phyloP scores from a whole-genome alignment of 2,113 vertebrate genomes.

The Dromas ardeola region DNA sequence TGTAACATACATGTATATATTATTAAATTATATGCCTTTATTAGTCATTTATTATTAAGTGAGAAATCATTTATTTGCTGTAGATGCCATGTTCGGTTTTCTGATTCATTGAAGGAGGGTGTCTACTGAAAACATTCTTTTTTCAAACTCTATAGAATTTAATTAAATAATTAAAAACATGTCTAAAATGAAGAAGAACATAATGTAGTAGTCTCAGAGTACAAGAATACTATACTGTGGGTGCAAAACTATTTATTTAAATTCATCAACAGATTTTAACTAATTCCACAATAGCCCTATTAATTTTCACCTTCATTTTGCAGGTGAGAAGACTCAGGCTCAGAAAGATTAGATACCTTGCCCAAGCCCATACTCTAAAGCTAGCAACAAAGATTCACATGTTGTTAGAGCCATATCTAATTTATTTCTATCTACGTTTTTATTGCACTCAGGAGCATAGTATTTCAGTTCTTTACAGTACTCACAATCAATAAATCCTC shows the following conservation, averaged over 20 bases:
- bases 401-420: background rate
- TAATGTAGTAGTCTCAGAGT: background rate
- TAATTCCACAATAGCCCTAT: background rate
- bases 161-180: background rate
- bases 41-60: background rate
- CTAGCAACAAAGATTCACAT: background rate
- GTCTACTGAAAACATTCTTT: background rate
- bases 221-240: background rate
- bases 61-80: background rate
- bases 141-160: background rate
- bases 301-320: background rate
- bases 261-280: background rate
- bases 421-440: conserved; percentile 48
- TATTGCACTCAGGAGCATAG: conserved; percentile 33
- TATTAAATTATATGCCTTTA: background rate
- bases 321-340: background rate
- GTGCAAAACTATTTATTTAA: background rate
- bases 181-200: background rate
- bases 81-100: background rate
- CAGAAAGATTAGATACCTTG: background rate
- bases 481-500: conserved; percentile 38
- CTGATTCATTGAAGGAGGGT: background rate
- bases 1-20: background rate
- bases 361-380: background rate
- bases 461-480: conserved; percentile 56